A percentile compares a stretch with the other conserved stretches of the same genome.
These are phyloP conservation scores for Orius insidiosus DNA, from an alignment of 1,140 invertebrate genomes.

Conservation along the genomic window DNA sequence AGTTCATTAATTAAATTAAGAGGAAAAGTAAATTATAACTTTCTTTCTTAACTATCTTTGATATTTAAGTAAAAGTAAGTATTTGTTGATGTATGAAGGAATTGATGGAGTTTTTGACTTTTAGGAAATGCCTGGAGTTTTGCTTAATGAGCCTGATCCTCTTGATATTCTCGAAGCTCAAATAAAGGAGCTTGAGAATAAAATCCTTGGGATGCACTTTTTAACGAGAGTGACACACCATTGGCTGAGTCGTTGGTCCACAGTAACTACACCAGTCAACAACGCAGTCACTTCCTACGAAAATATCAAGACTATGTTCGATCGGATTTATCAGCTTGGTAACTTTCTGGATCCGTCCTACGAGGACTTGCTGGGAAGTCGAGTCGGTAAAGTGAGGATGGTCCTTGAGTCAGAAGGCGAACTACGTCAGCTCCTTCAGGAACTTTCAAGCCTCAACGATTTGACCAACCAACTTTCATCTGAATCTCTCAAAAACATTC, in stretches of 20 bases:
- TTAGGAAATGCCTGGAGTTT: conserved; percentile 8
- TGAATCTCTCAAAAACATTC: conserved; percentile 12
- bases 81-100: no score
- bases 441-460: conserved; percentile 6
- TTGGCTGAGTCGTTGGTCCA: conserved; percentile 9
- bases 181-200: conserved; percentile 11
- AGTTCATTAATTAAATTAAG: no score
- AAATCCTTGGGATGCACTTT: conserved; percentile 7
- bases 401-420: conserved; percentile 11
- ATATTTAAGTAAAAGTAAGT: no score
- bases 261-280: not conserved
- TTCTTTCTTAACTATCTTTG: no score
- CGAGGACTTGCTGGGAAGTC: conserved; percentile 5
- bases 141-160: conserved; percentile 3
- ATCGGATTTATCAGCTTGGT: conserved; percentile 9
- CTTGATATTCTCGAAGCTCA: conserved; percentile 12
- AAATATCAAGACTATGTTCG: conserved; percentile 7
- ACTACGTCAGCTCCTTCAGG: conserved; percentile 2
- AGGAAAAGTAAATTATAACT: no score
- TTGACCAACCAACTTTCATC: conserved; percentile 1
- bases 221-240: conserved; percentile 7
- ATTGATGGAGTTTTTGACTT: not conserved
- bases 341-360: conserved; percentile 10
- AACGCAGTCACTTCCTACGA: conserved; percentile 3
- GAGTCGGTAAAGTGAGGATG: conserved; percentile 5